Base-by-base conservation (phyloP, 2,888 invertebrate species). In the Ectropis crepuscularia region DNA sequence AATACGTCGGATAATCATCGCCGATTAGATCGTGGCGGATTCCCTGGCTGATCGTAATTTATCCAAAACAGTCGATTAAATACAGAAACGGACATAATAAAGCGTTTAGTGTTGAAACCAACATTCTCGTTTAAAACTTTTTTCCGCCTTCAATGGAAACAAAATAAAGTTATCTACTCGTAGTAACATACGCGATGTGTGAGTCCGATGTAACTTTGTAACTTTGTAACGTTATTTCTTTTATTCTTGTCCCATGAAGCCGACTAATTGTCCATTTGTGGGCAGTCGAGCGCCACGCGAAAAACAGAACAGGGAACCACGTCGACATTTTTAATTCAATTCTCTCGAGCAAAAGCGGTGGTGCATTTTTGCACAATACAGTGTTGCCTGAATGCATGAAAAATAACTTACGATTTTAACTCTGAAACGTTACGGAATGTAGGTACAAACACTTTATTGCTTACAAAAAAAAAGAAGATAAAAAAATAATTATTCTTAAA, bases 181-280 rank as follows among this genome's bases (percentile, higher is more conserved):
- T 50, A 39, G 12, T 50, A 2, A 28, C 16, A 6, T 50, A 39
- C 5, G 5, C 39, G 11, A 41, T 7, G 47, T 47, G 38, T 55
- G 41, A 55, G 41, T n/a, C 47, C 7, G 39, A 16, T 8, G 8
- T 57, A 43, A 43, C 43, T 5, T 42, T 51, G 49, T 39, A 53
- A 42, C 53, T 2, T 42, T 51, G 49, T 39, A 53, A 42, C 53
- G 9, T 37, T 41, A 51, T 48, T 63, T 53, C 49, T 64, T 70
- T 67, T 67, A 63, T 67, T 69, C 57, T 50, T 62, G 58, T 67
- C 58, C 59, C 46, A 65, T 48, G 60, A 55, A 55, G 62, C 63
- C 78, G 74, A 87, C 88, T 90, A 89, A 90, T 90, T 89, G 89
- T 89, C 89, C 88, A 90, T 90, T 91, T 89, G 88, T 81, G 88